Conservation (phyloP, 2,888 invertebrate genomes). For the Melieria omissa region DNA sequence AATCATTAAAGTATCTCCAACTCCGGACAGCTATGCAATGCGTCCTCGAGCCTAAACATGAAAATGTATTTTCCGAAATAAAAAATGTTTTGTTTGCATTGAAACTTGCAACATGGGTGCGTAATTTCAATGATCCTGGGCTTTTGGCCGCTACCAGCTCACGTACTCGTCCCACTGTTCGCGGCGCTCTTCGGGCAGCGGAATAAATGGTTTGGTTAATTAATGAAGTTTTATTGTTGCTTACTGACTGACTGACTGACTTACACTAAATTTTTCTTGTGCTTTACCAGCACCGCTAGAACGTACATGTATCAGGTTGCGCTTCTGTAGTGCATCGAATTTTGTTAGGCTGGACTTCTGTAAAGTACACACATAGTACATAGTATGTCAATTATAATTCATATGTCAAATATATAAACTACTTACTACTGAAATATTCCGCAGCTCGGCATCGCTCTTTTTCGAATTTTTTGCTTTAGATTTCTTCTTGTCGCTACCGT, state of each 20-base stretch:
- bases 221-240: background rate
- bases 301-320: slow-evolving; percentile 73
- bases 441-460: slow-evolving; percentile 73
- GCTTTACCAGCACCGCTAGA: slow-evolving; percentile 76
- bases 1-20: too few relatives aligned
- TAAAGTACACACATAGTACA: slow-evolving; percentile 39
- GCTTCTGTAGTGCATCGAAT: slow-evolving; percentile 78
- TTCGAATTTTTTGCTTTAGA: slow-evolving; percentile 70
- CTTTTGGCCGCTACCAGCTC: too few relatives aligned
- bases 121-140: too few relatives aligned
- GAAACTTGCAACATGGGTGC: too few relatives aligned
- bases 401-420: too few relatives aligned
- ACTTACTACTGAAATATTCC: slow-evolving; percentile 76
- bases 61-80: too few relatives aligned
- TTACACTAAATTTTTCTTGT: slow-evolving; percentile 76
- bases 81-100: too few relatives aligned
- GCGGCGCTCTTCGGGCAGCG: too few relatives aligned
- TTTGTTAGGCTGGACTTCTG: slow-evolving; percentile 82
- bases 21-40: too few relatives aligned
- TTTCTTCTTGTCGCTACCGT: slow-evolving; percentile 30
- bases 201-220: slow-evolving; percentile 9
- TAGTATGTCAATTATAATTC: too few relatives aligned
- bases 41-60: too few relatives aligned
- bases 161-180: too few relatives aligned
- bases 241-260: slow-evolving; percentile 50